Base-by-base conservation (phyloP, 1,140 invertebrate genomes). In the Oncopodura yosiiana region DNA sequence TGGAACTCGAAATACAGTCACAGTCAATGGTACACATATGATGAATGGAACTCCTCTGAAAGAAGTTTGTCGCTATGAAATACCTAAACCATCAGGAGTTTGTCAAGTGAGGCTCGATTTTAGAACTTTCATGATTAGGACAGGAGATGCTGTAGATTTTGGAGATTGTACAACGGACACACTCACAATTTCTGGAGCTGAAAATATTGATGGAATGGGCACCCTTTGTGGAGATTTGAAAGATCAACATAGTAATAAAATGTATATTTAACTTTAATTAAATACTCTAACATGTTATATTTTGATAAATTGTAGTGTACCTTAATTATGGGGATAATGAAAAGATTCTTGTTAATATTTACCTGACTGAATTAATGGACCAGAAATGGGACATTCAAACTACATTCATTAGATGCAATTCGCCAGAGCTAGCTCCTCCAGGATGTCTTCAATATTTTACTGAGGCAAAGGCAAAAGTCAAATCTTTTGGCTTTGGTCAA, bases 371-470 rank as follows among this genome's bases (percentile, higher is more conserved):
- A 9, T 6, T 24, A 2, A 52, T 38, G 37, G n/a, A 8, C 8
- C 58, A 60, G 46, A 27, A 24, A n/a, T 60, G 58, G 58, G 58
- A 60, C 37, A 60, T 60, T 5, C 12, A 32, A 32, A 49, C 52
- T 3, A 60, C 58, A 24, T 46, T 45, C 16, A 60, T 60, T 27
- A 49, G 41, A 18, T 60, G 58, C 36, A 44, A 60, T 24, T 60
- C 58, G 24, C 16, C 36, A n/a, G 58, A 60, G 6, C 30, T 16
- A 59, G 58, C 58, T 27, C 58, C 58, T 14, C 27, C 53, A 12
- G 58, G 58, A 23, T 60, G 58, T n/a, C 53, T 60, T 1, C 58
- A 60, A 24, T 60, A 60, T 42, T 60, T 29, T 36, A 55, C 58
- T 1, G 34, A 36, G 5, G 48, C 29, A 29, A 24, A 38, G 11